phyloP scores from a whole-genome alignment of 2,113 vertebrate genomes.

The Erythrolamprus reginae region DNA sequence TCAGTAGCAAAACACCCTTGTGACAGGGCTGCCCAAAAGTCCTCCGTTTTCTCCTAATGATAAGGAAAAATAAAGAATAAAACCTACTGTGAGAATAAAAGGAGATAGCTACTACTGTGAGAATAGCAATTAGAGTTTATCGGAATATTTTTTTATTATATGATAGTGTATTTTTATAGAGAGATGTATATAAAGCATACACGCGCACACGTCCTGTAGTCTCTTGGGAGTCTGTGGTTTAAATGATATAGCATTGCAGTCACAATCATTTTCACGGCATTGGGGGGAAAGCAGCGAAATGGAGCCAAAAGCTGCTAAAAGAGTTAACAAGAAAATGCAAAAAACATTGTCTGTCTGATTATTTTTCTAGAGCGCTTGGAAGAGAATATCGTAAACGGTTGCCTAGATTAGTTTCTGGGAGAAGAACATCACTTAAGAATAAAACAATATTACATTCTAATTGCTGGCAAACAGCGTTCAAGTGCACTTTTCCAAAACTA shows the following conservation, averaged over 20 bases:
- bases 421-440: slow-evolving; percentile 46
- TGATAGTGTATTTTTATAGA: slow-evolving; percentile 66
- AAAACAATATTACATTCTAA: slow-evolving; percentile 53
- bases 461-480: slow-evolving; percentile 74
- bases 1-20: background rate
- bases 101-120: slow-evolving; percentile 70
- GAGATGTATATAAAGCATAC: slow-evolving; percentile 46
- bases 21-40: background rate
- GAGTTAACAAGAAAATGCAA: slow-evolving; percentile 19
- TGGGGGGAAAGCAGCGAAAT: slow-evolving; percentile 23
- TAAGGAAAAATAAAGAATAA: slow-evolving; percentile 42
- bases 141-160: slow-evolving; percentile 61
- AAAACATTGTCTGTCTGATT: slow-evolving; percentile 29
- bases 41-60: slow-evolving; percentile 16
- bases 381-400: slow-evolving; percentile 32
- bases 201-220: slow-evolving; percentile 34
- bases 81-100: slow-evolving; percentile 70
- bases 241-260: slow-evolving; percentile 46
- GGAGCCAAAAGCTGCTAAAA: slow-evolving; percentile 47
- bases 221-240: slow-evolving; percentile 53
- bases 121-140: slow-evolving; percentile 62
- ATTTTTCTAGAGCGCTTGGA: slow-evolving; percentile 26
- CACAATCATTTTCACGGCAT: slow-evolving; percentile 34
- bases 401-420: slow-evolving; percentile 34
- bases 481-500: slow-evolving; percentile 79